Conservation (phyloP, 2,113 vertebrate species). For the Cyprinus carpio region DNA sequence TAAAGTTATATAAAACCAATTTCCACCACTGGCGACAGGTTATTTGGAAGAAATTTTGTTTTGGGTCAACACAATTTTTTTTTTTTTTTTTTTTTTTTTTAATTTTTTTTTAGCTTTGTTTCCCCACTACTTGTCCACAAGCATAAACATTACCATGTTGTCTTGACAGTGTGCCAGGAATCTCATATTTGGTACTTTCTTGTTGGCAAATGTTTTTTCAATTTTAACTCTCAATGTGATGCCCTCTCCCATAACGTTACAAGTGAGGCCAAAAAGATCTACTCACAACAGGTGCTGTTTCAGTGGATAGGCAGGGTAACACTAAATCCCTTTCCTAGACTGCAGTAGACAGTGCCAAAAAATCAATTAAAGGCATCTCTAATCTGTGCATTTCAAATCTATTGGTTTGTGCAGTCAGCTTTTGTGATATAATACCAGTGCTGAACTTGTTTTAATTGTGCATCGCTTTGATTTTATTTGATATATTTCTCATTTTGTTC, state of each 20-base stretch:
- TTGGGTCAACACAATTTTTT: neutral
- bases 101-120: neutral
- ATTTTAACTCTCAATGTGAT: neutral
- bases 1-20: constrained; percentile 32
- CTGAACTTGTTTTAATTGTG: neutral
- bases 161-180: constrained; percentile 16
- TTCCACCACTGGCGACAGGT: constrained; percentile 5
- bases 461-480: too few species aligned
- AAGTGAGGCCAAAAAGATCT: neutral
- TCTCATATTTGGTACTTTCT: constrained; percentile 1
- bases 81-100: too few species aligned
- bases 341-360: neutral
- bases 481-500: too few species aligned
- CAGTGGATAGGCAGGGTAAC: neutral
- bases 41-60: constrained; percentile 10
- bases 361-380: neutral
- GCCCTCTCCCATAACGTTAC: neutral
- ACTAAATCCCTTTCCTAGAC: neutral
- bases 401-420: neutral
- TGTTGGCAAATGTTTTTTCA: neutral
- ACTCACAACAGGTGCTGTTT: neutral
- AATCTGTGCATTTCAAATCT: neutral
- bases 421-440: neutral
- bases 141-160: neutral
- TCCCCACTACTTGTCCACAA: neutral